Conservation (phyloP, 2,888 invertebrate genomes). For the Phaedon cochleariae region DNA sequence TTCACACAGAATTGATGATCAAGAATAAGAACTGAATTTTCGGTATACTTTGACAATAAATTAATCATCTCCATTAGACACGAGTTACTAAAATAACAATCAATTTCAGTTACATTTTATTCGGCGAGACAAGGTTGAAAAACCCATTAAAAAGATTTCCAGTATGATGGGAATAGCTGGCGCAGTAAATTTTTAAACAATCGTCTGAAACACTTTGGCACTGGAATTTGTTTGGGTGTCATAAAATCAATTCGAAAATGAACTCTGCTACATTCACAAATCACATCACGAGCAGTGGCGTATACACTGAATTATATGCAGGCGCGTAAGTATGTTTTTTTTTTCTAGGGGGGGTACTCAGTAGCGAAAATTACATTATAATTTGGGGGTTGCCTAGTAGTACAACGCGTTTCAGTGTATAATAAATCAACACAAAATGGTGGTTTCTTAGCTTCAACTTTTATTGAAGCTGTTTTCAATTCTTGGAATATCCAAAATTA, state of each 20-base stretch:
- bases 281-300: neutral
- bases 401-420: too few species aligned
- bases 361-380: slow-evolving; percentile 15
- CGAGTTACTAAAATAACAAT: neutral
- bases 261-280: slow-evolving; percentile 15
- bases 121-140: neutral
- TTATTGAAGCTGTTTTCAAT: too few species aligned
- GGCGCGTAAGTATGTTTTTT: too few species aligned
- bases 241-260: slow-evolving; percentile 15
- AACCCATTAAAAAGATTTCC: neutral
- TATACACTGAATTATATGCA: neutral
- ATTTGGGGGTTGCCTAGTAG: too few species aligned
- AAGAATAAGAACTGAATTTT: too few species aligned
- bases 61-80: too few species aligned
- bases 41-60: too few species aligned
- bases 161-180: neutral
- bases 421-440: too few species aligned
- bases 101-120: neutral
- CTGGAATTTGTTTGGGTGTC: neutral
- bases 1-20: too few species aligned
- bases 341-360: neutral
- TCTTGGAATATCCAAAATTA: too few species aligned
- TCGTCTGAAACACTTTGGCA: neutral
- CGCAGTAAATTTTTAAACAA: neutral
- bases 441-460: too few species aligned